Conservation (phyloP, 1,140 invertebrate species). For the Drosophila sp. region DNA sequence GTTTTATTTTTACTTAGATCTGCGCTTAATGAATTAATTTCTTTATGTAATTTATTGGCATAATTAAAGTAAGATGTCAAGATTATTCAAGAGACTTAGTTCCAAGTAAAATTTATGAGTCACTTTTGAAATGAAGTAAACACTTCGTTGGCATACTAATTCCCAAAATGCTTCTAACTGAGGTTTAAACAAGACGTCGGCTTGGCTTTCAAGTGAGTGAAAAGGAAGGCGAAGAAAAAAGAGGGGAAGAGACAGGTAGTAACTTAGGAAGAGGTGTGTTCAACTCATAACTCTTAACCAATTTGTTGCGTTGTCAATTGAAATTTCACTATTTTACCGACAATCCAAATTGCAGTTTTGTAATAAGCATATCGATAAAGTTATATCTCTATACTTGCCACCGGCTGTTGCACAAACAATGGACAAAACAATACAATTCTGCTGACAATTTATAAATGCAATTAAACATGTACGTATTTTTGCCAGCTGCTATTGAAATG, state of each 20-base stretch:
- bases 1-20: neutral
- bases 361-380: slow-evolving; percentile 27
- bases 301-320: slow-evolving; percentile 4
- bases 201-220: slow-evolving; percentile 16
- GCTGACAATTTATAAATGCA: slow-evolving; percentile 71
- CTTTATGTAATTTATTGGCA: slow-evolving; percentile 11
- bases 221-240: neutral
- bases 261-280: slow-evolving; percentile 41
- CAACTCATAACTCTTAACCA: neutral
- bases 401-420: slow-evolving; percentile 14
- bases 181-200: neutral
- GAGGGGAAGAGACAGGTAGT: neutral
- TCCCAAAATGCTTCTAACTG: neutral
- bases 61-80: slow-evolving; percentile 6
- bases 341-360: slow-evolving; percentile 9
- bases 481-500: slow-evolving; percentile 54
- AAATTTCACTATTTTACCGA: slow-evolving; percentile 18
- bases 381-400: slow-evolving; percentile 26
- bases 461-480: slow-evolving; percentile 44
- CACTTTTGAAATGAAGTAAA: neutral
- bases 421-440: neutral
- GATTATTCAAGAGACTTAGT: neutral
- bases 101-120: neutral
- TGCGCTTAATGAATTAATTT: slow-evolving; percentile 2
- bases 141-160: slow-evolving; percentile 26